Evolutionary conservation across 2,888 invertebrate genomes (phyloP), one percentile per base, ranked within the genome.

Genomic region (Halocaridina rubra): DNA sequence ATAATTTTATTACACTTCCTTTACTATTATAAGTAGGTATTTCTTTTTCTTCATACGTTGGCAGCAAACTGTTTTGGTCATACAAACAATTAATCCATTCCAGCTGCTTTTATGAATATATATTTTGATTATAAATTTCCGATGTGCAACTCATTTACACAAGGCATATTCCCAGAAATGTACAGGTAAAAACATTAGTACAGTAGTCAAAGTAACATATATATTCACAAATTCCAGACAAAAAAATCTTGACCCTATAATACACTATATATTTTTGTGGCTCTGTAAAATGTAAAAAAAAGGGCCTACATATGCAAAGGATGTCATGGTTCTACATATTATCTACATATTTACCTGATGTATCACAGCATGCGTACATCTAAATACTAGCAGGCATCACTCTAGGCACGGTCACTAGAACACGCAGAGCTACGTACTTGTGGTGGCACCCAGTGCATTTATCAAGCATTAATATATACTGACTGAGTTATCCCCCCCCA

Each of bases 341-440:
- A n/a, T n/a, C n/a, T n/a, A n/a, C 67, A 78, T 67, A 30, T 39
- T 81, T 81, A 81, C 81, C 81, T 81, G 81, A 81, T 76, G 81
- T 81, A 81, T 81, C 81, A 81, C 81, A 81, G 81, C 81, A 81
- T 81, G 81, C 81, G 81, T 76, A 81, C 81, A 76, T 76, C 81
- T 81, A 81, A 81, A 76, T 61, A 77, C 53, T 75, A 71, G 80
- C 80, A 71, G 80, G 71, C 80, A 71, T 80, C 80, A 69, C 71
- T 71, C 71, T 71, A 71, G 71, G 71, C 71, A 71, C 71, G 32
- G 71, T 30, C 74, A 77, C 76, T 77, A 77, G 57, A 59, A 76
- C 76, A 77, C 76, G 61, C 76, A 77, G 76, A 77, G 80, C 80
- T 80, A 80, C 71, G 71, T 71, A 69, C 69, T 69, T 80, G 80